Evolutionary conservation across 2,888 invertebrate species (phyloP).

Genomic region (Leptura quadrifasciata): DNA sequence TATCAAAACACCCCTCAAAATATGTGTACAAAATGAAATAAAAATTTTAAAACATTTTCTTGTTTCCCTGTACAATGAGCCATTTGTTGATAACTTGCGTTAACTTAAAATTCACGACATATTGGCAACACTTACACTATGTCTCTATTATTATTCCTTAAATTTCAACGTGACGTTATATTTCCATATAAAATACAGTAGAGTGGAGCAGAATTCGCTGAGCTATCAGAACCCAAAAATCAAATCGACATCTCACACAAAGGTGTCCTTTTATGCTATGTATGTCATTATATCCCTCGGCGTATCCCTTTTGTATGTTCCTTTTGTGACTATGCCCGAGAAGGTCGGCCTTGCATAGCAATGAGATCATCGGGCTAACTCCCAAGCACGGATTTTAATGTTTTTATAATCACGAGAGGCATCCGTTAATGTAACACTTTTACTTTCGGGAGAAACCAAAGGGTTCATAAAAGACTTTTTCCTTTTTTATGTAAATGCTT

Average conservation of each 20-base stretch:
- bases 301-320: conserved; percentile 71
- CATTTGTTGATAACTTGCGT: not conserved
- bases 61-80: not conserved
- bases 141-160: conserved; percentile 33
- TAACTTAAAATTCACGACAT: not conserved
- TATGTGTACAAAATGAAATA: too few relatives aligned
- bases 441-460: conserved; percentile 69
- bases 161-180: conserved; percentile 42
- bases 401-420: conserved; percentile 72
- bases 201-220: conserved; percentile 48
- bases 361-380: conserved; percentile 67
- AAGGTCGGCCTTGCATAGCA: conserved; percentile 73
- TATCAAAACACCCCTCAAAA: too few relatives aligned
- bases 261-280: conserved; percentile 69
- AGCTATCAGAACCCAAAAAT: conserved; percentile 63
- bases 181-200: conserved; percentile 50
- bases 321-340: conserved; percentile 70
- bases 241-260: conserved; percentile 67
- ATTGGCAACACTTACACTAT: not conserved
- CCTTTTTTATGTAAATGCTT: conserved; percentile 72
- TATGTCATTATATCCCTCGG: conserved; percentile 70
- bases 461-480: conserved; percentile 71
- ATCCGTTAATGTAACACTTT: conserved; percentile 68
- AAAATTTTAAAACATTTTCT: not conserved
- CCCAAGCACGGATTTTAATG: conserved; percentile 71